Evolutionary conservation across 1,140 invertebrate species (phyloP).

Genomic region (Drosophila subobscura): DNA sequence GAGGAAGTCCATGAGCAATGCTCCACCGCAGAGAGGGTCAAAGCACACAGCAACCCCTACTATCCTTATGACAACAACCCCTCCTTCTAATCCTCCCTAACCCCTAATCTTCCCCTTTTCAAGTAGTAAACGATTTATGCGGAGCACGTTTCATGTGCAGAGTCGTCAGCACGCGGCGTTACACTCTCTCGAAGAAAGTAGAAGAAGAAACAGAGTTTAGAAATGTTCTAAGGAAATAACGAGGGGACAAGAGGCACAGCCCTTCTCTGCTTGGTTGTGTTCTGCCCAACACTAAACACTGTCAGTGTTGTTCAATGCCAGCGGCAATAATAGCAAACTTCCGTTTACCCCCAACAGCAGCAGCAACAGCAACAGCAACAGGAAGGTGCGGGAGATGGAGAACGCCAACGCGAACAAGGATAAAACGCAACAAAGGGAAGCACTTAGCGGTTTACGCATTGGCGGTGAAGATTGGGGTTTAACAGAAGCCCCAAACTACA

Average conservation of each 20-base stretch:
- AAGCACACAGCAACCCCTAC: constrained; percentile 19
- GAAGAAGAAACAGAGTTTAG: constrained; percentile 11
- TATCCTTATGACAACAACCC: background rate
- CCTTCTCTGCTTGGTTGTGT: background rate
- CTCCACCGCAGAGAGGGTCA: constrained; percentile 30
- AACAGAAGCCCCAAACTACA: constrained; percentile 23
- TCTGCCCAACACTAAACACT: constrained; percentile 34
- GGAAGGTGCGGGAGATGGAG: constrained; percentile 18
- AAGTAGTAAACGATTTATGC: constrained; percentile 55
- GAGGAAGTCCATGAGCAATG: constrained; percentile 23
- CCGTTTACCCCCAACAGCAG: constrained; percentile 40
- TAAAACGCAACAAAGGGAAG: constrained; percentile 68
- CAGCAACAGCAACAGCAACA: constrained; percentile 32
- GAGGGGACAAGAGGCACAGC: too few species aligned
- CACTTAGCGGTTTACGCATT: constrained; percentile 68
- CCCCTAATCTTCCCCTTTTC: background rate
- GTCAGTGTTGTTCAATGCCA: constrained; percentile 62
- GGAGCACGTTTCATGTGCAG: constrained; percentile 62
- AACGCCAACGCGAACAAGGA: constrained; percentile 10
- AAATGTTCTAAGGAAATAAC: background rate
- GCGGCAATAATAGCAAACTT: constrained; percentile 60
- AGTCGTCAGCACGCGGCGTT: constrained; percentile 60
- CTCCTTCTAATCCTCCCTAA: constrained; percentile 11
- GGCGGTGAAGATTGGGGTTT: constrained; percentile 45
- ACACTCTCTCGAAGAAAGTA: constrained; percentile 23